Base-by-base conservation (phyloP, 2,888 invertebrate species). In the Electrophaes corylata region DNA sequence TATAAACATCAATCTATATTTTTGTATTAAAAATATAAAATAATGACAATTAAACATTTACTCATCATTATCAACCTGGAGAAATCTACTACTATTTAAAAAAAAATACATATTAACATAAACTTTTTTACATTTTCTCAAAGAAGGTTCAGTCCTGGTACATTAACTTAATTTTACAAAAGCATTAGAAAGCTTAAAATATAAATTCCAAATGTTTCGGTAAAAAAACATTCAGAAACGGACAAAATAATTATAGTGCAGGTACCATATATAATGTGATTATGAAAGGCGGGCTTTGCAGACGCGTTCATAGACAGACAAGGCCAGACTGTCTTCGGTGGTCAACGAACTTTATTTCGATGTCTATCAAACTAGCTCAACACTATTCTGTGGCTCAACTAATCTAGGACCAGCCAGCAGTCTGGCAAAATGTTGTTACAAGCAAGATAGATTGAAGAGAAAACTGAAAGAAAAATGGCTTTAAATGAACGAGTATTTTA, bases 311-410 rank as follows among this genome's bases (percentile, higher is more conserved):
- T 75, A 79, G 76, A 74, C 76, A 78, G 75, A 76, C 81, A 84
- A 84, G 83, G 83, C 83, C 83, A 86, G 81, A 83, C 86, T 78
- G 74, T 78, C 75, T 81, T 76, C 67, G 70, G 70, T 72, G 86
- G 84, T 84, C 85, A 81, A 76, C 68, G 84, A 84, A 75, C 85
- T 78, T 62, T 60, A 67, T 76, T 79, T 78, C 75, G 72, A 71
- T 66, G 80, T 76, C 77, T 80, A 67, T 76, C 79, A 29, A 49
- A 29, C 37, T 37, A 47, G 33, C 35, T 47, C 35, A 35, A 29
- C 1, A 8, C 26, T 29, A 29, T 29, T 29, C 26, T 29, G 26
- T 29, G 26, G 26, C 10, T 10, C 10, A 26, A 48, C 48, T 40
- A 39, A 49, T 40, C 49, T 81, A 67, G 59, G 73, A 60, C 72